These are phyloP conservation scores for Hypercompe scribonia DNA, from an alignment of 2,888 invertebrate species.

Conservation along the genomic window DNA sequence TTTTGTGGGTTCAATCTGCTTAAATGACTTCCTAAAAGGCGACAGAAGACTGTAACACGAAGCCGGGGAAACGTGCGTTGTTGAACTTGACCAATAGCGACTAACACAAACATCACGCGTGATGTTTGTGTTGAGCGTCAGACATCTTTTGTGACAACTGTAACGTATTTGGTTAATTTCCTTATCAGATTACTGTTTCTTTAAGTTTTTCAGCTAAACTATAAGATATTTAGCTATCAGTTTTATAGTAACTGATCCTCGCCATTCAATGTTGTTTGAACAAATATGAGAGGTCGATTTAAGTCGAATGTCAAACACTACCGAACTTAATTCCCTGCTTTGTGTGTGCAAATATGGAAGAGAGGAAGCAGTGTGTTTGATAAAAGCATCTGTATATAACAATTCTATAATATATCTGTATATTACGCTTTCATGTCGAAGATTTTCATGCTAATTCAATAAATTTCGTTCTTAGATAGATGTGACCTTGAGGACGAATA, in stretches of 20 bases:
- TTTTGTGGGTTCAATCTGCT: too few species aligned
- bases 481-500: too few species aligned
- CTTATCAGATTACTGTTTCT: too few species aligned
- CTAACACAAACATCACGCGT: too few species aligned
- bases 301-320: conserved; percentile 1
- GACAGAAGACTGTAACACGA: too few species aligned
- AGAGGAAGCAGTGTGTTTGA: neutral
- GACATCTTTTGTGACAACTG: too few species aligned
- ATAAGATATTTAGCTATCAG: neutral
- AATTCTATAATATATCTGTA: neutral
- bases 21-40: too few species aligned
- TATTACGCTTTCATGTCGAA: neutral
- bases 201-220: neutral
- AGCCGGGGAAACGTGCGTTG: too few species aligned
- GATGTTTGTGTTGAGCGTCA: too few species aligned
- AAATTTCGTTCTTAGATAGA: too few species aligned
- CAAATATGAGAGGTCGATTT: neutral
- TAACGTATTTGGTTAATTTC: too few species aligned
- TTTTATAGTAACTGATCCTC: neutral
- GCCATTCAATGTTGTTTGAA: neutral
- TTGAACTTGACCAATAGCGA: too few species aligned
- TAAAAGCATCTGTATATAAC: neutral
- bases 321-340: neutral
- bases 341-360: neutral
- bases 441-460: neutral